Conservation (phyloP, 2,888 invertebrate genomes). For the Acronicta psi region DNA sequence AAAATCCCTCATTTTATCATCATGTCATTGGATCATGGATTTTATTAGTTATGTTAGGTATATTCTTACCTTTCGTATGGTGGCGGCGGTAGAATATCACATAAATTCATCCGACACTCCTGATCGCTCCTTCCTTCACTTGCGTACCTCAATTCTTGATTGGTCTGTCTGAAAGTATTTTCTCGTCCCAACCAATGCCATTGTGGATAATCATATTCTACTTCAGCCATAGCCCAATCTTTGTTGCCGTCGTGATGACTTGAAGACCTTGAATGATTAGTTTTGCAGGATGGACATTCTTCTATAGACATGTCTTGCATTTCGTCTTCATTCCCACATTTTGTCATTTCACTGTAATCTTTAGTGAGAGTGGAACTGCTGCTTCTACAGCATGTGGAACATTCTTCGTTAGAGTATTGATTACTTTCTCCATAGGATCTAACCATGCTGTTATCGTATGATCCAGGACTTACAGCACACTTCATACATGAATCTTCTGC, state of each 20-base stretch:
- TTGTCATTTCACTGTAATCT: slow-evolving; percentile 86
- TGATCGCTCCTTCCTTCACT: slow-evolving; percentile 78
- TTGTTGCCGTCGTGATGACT: slow-evolving; percentile 83
- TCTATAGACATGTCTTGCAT: slow-evolving; percentile 84
- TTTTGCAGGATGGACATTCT: slow-evolving; percentile 85
- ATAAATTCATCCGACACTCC: slow-evolving; percentile 85
- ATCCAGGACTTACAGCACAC: slow-evolving; percentile 87
- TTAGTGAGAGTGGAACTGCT: slow-evolving; percentile 85
- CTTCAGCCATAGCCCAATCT: slow-evolving; percentile 84
- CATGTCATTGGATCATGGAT: neutral
- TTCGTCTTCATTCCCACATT: slow-evolving; percentile 82
- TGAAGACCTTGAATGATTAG: slow-evolving; percentile 82
- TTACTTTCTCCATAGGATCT: slow-evolving; percentile 83
- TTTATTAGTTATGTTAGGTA: neutral
- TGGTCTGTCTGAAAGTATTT: slow-evolving; percentile 81
- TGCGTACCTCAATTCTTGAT: slow-evolving; percentile 74
- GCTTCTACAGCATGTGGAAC: slow-evolving; percentile 84
- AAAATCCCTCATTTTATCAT: no score
- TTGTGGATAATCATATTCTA: slow-evolving; percentile 85
- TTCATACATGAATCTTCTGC: slow-evolving; percentile 88
- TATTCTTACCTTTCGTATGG: slow-evolving; percentile 83
- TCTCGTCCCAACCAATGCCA: slow-evolving; percentile 86
- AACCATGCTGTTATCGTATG: slow-evolving; percentile 87
- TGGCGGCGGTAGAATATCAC: slow-evolving; percentile 83
- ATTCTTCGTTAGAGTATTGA: slow-evolving; percentile 85